A percentile compares a stretch with the other conserved stretches of the same genome.
Conservation (phyloP, 2,797 vertebrate genomes). For the Phoebastria nigripes region DNA sequence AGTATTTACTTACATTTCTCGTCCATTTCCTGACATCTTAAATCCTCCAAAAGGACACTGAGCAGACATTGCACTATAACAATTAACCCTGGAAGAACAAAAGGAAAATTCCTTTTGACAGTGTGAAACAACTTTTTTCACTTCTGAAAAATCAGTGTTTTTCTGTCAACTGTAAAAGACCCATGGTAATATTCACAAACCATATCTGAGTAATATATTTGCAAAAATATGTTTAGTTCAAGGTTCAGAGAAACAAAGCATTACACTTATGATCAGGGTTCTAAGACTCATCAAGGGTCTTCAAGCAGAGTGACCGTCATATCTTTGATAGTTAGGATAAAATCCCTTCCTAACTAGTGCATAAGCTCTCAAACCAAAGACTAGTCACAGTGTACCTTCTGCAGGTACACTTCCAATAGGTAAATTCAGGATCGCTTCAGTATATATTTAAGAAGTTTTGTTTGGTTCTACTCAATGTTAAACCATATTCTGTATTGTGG, state of each 20-base stretch:
- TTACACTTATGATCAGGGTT: not conserved
- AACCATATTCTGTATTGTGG: not conserved
- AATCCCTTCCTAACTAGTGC: not conserved
- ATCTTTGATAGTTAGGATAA: not conserved
- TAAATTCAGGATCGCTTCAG: not conserved
- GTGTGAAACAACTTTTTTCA: not conserved
- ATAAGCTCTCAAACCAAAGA: not conserved
- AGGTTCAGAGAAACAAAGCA: not conserved
- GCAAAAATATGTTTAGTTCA: not conserved
- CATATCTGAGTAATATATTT: not conserved
- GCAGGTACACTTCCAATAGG: not conserved
- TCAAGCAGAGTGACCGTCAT: not conserved
- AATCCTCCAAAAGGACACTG: conserved; percentile 89
- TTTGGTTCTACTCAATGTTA: not conserved
- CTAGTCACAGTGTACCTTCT: not conserved
- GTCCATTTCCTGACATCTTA: conserved; percentile 92
- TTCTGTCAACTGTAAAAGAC: not conserved
- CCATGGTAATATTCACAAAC: not conserved
- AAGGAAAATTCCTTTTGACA: not conserved
- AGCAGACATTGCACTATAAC: conserved; percentile 80
- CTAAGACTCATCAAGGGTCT: not conserved
- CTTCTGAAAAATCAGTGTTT: not conserved
- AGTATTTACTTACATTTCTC: conserved; percentile 85
- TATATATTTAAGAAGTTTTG: not conserved
- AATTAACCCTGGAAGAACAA: conserved; percentile 82